Percentiles rank a stretch among this genome's conserved stretches.
Conservation (phyloP, 2,888 invertebrate species). For the Oxystoma pomonae region DNA sequence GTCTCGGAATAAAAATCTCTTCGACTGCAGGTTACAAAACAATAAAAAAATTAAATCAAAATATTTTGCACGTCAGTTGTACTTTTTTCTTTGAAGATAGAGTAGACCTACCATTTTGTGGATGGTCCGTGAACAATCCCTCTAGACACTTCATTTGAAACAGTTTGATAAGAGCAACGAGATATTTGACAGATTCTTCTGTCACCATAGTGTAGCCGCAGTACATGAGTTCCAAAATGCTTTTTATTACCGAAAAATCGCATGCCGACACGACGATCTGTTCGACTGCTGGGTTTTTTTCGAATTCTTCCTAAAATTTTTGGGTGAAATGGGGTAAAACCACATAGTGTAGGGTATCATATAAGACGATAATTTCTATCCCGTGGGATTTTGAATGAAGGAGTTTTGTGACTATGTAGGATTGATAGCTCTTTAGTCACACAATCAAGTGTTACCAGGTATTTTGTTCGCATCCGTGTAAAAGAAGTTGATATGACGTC, state of each 20-base stretch:
- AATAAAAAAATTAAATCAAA: neutral
- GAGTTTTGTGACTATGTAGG: too few species aligned
- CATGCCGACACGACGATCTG: constrained; percentile 62
- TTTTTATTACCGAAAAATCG: constrained; percentile 66
- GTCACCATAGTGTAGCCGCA: constrained; percentile 69
- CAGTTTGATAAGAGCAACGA: constrained; percentile 66
- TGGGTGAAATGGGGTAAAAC: too few species aligned
- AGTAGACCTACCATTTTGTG: neutral
- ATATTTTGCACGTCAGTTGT: neutral
- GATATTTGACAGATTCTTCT: constrained; percentile 63
- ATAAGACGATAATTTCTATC: too few species aligned
- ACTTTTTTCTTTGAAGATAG: neutral
- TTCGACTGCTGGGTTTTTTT: constrained; percentile 54
- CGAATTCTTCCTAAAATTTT: constrained; percentile 54
- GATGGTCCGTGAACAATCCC: constrained; percentile 43
- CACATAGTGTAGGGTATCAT: too few species aligned
- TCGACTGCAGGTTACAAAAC: constrained; percentile 26
- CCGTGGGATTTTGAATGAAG: too few species aligned
- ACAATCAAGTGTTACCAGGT: too few species aligned
- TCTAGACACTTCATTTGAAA: constrained; percentile 62
- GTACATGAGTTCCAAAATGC: constrained; percentile 72
- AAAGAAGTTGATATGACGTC: too few species aligned
- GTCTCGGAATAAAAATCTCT: constrained; percentile 40
- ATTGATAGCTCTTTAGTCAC: too few species aligned
- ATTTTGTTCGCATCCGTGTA: too few species aligned